Base-by-base conservation (phyloP, 2,888 invertebrate genomes). In the Dynastes hyllus region DNA sequence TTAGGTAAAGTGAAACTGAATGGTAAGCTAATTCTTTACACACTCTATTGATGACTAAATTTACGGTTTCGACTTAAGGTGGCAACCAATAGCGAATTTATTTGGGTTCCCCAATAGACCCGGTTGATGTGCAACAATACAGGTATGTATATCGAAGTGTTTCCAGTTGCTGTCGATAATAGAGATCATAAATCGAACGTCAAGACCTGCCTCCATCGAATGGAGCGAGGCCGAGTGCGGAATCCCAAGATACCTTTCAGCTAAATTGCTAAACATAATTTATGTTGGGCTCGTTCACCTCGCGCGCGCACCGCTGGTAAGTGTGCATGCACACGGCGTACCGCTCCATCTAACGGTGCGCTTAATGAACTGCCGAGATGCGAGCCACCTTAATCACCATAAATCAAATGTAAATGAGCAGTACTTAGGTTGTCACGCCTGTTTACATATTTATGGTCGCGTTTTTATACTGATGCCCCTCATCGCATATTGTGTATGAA, bases 241-340 rank as follows among this genome's bases (percentile, higher is more conserved):
- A 79, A 78, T 81, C 81, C 81, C 81, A 69, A 76, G 81, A 76
- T 79, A 78, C 77, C 82, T 81, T 81, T 82, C 81, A 76, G 77
- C 78, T 80, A 82, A 82, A 82, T 82, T 82, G 81, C 81, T 80
- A 81, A 82, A 81, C 81, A 81, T 81, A 82, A 82, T 82, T 82
- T 82, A 82, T 82, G 80, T 75, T 50, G 45, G 61, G 61, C 73
- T 61, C 73, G 73, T 75, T 75, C 73, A 73, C 80, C 77, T 76
- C 61, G 80, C 78, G 79, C 75, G 58, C 77, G 55, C 79, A 73
- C 78, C 75, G 73, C 73, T 75, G 75, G 55, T 73, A 75, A 66
- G 65, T 73, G 65, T 73, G 66, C 78, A 78, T 73, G 73, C 73
- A 78, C 58, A 65, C 65, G 55, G 78, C 65, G 78, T 69, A 71